Conservation (phyloP, 2,888 invertebrate species). For the Tyria jacobaeae region DNA sequence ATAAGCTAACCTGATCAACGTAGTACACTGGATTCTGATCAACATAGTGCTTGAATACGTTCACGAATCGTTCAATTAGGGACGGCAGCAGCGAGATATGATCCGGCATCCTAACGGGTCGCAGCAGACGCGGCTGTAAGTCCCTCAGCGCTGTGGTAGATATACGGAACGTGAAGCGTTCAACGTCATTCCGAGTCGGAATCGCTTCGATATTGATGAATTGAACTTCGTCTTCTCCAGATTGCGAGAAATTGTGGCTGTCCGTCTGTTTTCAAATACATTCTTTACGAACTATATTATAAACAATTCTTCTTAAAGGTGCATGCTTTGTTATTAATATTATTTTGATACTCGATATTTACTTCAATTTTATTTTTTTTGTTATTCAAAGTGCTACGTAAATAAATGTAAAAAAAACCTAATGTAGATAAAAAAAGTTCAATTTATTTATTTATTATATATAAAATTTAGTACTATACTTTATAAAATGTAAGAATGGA, state of each 20-base stretch:
- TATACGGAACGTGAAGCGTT: conserved; percentile 90
- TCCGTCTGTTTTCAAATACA: conserved; percentile 83
- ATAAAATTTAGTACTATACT: too few relatives aligned
- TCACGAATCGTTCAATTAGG: conserved; percentile 93
- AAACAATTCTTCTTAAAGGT: background rate
- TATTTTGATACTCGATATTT: too few relatives aligned
- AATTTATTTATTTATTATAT: too few relatives aligned
- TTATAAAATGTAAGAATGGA: too few relatives aligned
- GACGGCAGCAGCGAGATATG: conserved; percentile 88
- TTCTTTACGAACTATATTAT: background rate
- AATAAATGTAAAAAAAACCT: too few relatives aligned
- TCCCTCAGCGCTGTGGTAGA: conserved; percentile 93
- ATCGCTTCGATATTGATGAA: conserved; percentile 93
- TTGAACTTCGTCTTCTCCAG: conserved; percentile 90
- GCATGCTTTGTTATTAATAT: background rate
- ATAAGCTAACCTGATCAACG: conserved; percentile 80
- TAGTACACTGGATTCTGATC: conserved; percentile 89
- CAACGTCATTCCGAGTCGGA: conserved; percentile 86
- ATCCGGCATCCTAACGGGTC: conserved; percentile 70
- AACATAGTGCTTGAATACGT: conserved; percentile 92
- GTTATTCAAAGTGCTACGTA: too few relatives aligned
- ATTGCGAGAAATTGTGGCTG: conserved; percentile 89
- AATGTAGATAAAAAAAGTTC: too few relatives aligned
- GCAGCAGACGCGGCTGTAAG: conserved; percentile 78
- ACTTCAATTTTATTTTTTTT: too few relatives aligned